Evolutionary conservation across 1,140 invertebrate species (phyloP).

Genomic region (Neocloeon triangulifer): DNA sequence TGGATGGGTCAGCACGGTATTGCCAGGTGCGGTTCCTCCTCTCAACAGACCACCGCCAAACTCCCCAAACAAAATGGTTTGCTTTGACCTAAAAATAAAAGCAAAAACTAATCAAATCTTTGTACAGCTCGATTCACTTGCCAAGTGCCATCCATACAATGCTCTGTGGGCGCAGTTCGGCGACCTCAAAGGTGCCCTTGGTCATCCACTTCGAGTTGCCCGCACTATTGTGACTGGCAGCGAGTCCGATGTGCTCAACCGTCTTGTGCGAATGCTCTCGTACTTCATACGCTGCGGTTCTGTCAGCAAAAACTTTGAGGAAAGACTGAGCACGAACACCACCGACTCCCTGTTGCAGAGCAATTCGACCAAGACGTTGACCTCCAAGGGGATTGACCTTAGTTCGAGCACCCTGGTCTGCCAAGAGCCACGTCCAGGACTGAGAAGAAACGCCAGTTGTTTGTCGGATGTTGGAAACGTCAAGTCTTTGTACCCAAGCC

Average conservation of each 20-base stretch:
- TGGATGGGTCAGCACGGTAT: slow-evolving; percentile 66
- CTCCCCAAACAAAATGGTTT: no score
- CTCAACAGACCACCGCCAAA: slow-evolving; percentile 15
- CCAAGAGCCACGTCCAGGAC: no score
- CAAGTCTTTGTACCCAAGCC: neutral
- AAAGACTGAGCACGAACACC: neutral
- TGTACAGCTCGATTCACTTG: slow-evolving; percentile 19
- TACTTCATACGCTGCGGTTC: slow-evolving; percentile 66
- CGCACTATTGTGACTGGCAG: slow-evolving; percentile 56
- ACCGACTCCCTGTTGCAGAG: neutral
- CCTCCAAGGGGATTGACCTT: no score
- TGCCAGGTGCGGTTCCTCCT: no score
- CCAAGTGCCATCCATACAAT: slow-evolving; percentile 34
- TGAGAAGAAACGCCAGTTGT: neutral
- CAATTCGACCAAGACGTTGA: neutral
- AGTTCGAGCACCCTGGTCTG: no score
- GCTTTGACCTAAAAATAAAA: no score
- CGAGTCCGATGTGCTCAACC: slow-evolving; percentile 30
- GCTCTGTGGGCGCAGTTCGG: slow-evolving; percentile 67
- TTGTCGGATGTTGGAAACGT: neutral
- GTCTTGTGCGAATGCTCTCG: slow-evolving; percentile 33
- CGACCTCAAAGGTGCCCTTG: slow-evolving; percentile 62
- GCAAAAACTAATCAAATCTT: no score
- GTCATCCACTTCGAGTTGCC: slow-evolving; percentile 45
- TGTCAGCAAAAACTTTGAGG: slow-evolving; percentile 20